phyloP scores from a whole-genome alignment of 2,797 vertebrate species.

The Mormyrops attenuatus region DNA sequence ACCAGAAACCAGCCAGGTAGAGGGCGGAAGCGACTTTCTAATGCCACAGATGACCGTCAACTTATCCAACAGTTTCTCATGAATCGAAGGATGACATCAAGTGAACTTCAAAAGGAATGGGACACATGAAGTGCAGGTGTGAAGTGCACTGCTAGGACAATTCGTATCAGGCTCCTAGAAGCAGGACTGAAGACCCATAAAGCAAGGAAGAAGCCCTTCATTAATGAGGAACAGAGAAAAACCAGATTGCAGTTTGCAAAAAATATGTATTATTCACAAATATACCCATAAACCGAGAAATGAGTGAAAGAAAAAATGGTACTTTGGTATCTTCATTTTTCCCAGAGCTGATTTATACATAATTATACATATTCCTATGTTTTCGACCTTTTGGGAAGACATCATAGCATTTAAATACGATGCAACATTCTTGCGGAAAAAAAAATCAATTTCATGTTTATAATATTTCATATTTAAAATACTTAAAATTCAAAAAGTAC shows the following conservation, averaged over 20 bases:
- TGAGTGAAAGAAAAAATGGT: neutral
- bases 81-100: neutral
- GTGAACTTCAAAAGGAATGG: neutral
- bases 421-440: neutral
- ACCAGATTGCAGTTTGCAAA: neutral
- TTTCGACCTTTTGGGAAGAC: neutral
- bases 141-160: neutral
- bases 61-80: neutral
- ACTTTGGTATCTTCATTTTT: neutral
- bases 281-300: neutral
- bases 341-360: neutral
- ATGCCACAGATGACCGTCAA: neutral
- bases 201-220: neutral
- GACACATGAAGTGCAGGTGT: neutral
- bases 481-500: neutral
- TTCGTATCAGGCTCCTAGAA: neutral
- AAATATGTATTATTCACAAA: neutral
- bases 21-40: neutral
- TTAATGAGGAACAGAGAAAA: neutral
- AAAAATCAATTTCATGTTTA: neutral
- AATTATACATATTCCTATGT: neutral
- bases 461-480: neutral
- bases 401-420: neutral
- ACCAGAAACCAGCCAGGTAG: neutral
- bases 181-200: neutral